Evolutionary conservation across 2,113 vertebrate genomes (phyloP).

Genomic region (Hylia prasina): DNA sequence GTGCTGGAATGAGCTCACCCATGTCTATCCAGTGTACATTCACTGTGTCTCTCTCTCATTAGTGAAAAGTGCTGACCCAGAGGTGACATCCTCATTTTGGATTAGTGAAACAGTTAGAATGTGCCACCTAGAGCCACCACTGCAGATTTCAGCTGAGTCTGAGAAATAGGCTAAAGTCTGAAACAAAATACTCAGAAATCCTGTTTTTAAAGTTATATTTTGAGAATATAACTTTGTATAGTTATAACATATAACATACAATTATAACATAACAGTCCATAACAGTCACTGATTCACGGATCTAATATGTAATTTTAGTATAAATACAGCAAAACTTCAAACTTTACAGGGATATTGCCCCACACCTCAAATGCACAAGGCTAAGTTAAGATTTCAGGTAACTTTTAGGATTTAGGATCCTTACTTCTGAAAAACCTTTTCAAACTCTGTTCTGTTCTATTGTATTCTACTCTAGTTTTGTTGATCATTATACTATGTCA

Average conservation of each 20-base stretch:
- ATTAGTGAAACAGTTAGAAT: background rate
- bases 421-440: background rate
- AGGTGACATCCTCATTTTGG: background rate
- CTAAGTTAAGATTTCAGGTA: background rate
- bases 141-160: background rate
- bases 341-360: background rate
- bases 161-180: background rate
- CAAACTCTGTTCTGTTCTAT: background rate
- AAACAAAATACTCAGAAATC: background rate
- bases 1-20: background rate
- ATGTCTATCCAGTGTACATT: background rate
- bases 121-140: background rate
- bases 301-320: background rate
- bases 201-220: background rate
- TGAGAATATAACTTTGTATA: too few species aligned
- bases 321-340: background rate
- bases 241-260: too few species aligned
- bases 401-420: background rate
- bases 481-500: background rate
- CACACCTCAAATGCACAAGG: background rate
- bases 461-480: background rate
- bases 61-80: background rate
- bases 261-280: too few species aligned
- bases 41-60: background rate
- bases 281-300: background rate